Conservation (phyloP, 2,113 vertebrate genomes). For the Campylomormyrus tamandua region DNA sequence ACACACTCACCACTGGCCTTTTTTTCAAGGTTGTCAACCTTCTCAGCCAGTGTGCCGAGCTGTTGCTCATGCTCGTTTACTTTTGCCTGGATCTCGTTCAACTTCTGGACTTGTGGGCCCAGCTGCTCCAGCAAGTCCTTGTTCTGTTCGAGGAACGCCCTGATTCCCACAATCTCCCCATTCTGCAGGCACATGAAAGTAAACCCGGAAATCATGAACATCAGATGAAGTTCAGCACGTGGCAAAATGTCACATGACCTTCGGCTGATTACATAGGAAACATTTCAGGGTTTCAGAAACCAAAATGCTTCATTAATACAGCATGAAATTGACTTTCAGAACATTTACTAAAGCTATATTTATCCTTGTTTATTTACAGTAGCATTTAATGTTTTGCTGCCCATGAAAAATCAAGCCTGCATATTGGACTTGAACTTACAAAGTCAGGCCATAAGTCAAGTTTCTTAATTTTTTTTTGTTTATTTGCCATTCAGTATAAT, state of each 20-base stretch:
- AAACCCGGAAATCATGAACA: neutral
- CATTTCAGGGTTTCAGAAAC: neutral
- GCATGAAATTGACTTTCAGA: neutral
- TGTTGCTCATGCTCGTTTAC: slow-evolving; percentile 36
- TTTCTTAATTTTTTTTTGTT: neutral
- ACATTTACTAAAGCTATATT: neutral
- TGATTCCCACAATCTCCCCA: slow-evolving; percentile 28
- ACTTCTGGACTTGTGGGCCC: slow-evolving; percentile 30
- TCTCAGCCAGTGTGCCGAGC: slow-evolving; percentile 23
- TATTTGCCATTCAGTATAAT: neutral
- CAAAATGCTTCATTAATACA: neutral
- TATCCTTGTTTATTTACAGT: neutral
- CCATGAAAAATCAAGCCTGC: neutral
- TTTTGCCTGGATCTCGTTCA: slow-evolving; percentile 30
- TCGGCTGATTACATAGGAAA: neutral
- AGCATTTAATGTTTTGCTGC: neutral
- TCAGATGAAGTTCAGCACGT: neutral
- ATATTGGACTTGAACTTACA: neutral
- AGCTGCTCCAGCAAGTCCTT: slow-evolving; percentile 40
- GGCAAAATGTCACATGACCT: neutral
- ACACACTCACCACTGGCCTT: slow-evolving; percentile 29
- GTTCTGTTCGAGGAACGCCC: slow-evolving; percentile 38
- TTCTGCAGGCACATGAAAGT: slow-evolving; percentile 10
- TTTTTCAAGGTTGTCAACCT: slow-evolving; percentile 34
- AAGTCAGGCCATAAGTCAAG: neutral